Percentiles rank a stretch among this genome's conserved stretches.
These are phyloP conservation scores for Channa maculata DNA, from an alignment of 2,113 vertebrate genomes.

Conservation along the genomic window DNA sequence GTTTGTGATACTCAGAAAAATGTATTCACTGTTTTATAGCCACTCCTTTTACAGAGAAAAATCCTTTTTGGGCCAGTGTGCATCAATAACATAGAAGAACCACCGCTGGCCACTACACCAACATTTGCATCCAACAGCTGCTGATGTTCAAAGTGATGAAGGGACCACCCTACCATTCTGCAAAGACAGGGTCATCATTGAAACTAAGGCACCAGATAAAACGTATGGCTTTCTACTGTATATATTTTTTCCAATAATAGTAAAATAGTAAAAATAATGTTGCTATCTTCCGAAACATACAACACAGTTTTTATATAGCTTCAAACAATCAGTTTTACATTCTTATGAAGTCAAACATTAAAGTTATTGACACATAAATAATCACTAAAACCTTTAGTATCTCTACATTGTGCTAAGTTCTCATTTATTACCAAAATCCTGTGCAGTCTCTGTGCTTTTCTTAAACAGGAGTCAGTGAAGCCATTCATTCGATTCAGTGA, in stretches of 20 bases:
- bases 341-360: slow-evolving; percentile 24
- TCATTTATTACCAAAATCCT: slow-evolving; percentile 15
- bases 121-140: neutral
- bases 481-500: neutral
- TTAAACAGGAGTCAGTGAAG: neutral
- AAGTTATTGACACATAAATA: slow-evolving; percentile 10
- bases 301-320: slow-evolving; percentile 9
- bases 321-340: slow-evolving; percentile 22
- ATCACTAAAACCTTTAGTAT: slow-evolving; percentile 18
- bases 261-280: neutral
- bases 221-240: slow-evolving; percentile 32
- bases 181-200: slow-evolving; percentile 5
- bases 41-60: too few relatives aligned
- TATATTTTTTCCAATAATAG: slow-evolving; percentile 15
- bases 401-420: slow-evolving; percentile 17
- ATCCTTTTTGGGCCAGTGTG: too few relatives aligned
- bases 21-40: too few relatives aligned
- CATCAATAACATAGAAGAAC: too few relatives aligned
- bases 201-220: slow-evolving; percentile 65
- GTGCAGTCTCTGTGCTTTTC: slow-evolving; percentile 9
- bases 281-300: slow-evolving; percentile 1
- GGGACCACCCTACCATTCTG: neutral
- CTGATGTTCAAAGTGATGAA: neutral
- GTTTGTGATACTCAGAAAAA: too few relatives aligned
- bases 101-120: too few relatives aligned